phyloP scores from a whole-genome alignment of 2,797 vertebrate species.

The Liasis olivaceus region DNA sequence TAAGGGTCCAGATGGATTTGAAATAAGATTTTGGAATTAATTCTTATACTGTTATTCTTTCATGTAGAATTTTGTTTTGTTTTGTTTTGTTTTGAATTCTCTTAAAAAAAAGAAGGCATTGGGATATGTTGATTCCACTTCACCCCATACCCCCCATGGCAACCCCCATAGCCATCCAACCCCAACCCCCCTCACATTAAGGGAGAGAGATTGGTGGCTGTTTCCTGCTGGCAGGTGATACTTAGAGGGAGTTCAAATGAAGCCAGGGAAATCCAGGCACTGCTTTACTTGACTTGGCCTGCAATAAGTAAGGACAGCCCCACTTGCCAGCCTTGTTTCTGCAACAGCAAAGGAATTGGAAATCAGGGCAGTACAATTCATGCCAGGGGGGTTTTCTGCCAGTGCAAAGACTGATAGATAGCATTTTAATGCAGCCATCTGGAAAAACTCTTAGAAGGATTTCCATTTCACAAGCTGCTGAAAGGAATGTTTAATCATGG shows the following conservation, averaged over 20 bases:
- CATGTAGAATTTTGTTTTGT: too few relatives aligned
- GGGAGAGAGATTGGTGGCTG: not conserved
- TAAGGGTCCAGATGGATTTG: too few relatives aligned
- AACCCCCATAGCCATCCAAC: not conserved
- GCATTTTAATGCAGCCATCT: not conserved
- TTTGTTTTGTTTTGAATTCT: too few relatives aligned
- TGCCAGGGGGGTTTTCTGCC: not conserved
- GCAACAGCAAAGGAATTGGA: not conserved
- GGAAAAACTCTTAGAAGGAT: not conserved
- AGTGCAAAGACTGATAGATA: not conserved
- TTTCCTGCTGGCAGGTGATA: not conserved
- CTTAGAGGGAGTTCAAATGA: not conserved
- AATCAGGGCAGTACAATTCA: not conserved
- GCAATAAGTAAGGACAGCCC: not conserved
- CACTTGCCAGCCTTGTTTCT: not conserved
- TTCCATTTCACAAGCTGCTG: slow-evolving; percentile 20
- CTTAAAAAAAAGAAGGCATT: not conserved
- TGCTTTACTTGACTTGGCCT: not conserved
- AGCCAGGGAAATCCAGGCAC: not conserved
- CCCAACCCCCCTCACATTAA: not conserved
- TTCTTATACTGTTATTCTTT: too few relatives aligned
- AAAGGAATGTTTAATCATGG: slow-evolving; percentile 16
- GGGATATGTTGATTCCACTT: not conserved
- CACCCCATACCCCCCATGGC: not conserved
- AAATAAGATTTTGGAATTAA: too few relatives aligned